phyloP scores from a whole-genome alignment of 1,140 invertebrate species.

The Ceratina australensis region DNA sequence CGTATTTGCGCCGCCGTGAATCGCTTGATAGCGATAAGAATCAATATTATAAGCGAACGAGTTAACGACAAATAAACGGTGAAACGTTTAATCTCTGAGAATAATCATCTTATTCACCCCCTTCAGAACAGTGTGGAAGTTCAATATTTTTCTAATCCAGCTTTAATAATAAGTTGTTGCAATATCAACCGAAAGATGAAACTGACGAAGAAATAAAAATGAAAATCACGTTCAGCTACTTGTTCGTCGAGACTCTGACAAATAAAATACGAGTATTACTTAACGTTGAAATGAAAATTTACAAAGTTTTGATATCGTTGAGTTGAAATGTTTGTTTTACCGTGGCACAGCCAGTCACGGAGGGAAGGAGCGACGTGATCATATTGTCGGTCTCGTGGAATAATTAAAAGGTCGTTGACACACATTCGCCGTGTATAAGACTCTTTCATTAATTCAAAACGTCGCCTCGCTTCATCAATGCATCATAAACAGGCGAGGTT shows the following conservation, averaged over 20 bases:
- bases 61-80: conserved; percentile 33
- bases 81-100: conserved; percentile 28
- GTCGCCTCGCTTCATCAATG: background rate
- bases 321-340: background rate
- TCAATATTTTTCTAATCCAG: no score
- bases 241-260: no score
- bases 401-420: conserved; percentile 38
- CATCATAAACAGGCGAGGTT: background rate
- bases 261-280: no score
- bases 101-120: conserved; percentile 11
- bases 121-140: background rate
- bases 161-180: no score
- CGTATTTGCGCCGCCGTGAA: conserved; percentile 5
- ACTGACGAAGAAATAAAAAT: no score
- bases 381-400: background rate
- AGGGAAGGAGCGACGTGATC: background rate
- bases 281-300: background rate
- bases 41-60: conserved; percentile 31
- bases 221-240: no score
- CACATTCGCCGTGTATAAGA: background rate
- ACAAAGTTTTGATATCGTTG: background rate
- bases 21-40: background rate
- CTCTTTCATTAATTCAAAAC: conserved; percentile 34
- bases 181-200: no score
- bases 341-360: background rate